phyloP scores from a whole-genome alignment of 2,797 vertebrate genomes.

The Sternotherus odoratus region DNA sequence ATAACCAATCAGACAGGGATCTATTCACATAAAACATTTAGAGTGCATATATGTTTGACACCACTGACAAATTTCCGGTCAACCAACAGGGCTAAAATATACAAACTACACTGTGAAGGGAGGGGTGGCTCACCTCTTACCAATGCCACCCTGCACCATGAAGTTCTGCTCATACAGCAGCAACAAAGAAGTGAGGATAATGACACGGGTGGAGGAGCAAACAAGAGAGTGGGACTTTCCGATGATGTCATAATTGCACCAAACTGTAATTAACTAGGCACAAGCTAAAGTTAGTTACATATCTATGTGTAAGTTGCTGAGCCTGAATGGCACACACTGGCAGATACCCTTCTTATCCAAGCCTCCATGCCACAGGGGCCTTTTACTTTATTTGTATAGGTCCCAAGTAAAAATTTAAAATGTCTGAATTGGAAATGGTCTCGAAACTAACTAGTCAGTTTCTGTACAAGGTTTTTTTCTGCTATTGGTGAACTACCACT shows the following conservation, averaged over 20 bases:
- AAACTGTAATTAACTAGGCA: background rate
- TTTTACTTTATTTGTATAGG: background rate
- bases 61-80: fast-evolving
- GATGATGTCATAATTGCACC: background rate
- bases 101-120: background rate
- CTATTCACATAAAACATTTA: fast-evolving
- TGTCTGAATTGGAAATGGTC: background rate
- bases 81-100: background rate
- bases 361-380: background rate
- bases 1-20: background rate
- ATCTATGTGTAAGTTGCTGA: background rate
- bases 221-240: background rate
- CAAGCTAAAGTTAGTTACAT: fast-evolving
- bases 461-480: background rate
- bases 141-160: background rate
- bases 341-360: background rate
- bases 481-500: background rate
- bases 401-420: background rate
- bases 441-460: background rate
- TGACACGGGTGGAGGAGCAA: background rate
- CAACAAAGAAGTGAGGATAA: background rate
- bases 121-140: background rate
- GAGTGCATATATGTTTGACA: fast-evolving
- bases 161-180: background rate
- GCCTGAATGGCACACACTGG: background rate